These are phyloP conservation scores for Megaleporinus macrocephalus DNA, from an alignment of 2,113 vertebrate genomes.

Conservation along the genomic window DNA sequence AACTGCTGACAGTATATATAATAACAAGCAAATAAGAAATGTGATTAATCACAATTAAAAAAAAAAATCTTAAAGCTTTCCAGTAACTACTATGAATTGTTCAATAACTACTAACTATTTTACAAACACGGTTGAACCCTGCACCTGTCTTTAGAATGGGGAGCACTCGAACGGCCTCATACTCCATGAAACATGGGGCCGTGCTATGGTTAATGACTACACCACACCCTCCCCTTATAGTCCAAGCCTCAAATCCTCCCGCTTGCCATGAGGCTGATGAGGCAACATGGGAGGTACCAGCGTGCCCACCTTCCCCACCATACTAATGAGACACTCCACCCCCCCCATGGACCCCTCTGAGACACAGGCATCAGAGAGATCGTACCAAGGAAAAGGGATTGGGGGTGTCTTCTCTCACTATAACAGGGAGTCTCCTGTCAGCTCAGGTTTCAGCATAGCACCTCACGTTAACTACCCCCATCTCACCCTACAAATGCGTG, in stretches of 20 bases:
- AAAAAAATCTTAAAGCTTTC: not conserved
- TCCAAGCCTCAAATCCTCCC: constrained; percentile 3
- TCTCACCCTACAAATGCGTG: constrained; percentile 24
- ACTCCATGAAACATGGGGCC: constrained; percentile 11
- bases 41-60: too few species aligned
- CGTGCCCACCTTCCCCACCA: constrained; percentile 39
- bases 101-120: not conserved
- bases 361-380: constrained; percentile 27
- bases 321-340: constrained; percentile 53
- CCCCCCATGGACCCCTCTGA: constrained; percentile 22
- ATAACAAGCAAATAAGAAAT: too few species aligned
- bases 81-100: too few species aligned
- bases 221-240: constrained; percentile 2
- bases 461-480: constrained; percentile 29
- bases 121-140: not conserved
- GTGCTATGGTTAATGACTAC: constrained; percentile 14
- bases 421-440: constrained; percentile 48
- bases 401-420: constrained; percentile 2
- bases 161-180: not conserved
- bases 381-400: not conserved
- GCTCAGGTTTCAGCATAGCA: constrained; percentile 52
- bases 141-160: constrained; percentile 8
- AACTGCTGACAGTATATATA: too few species aligned
- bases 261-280: constrained; percentile 51
- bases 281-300: constrained; percentile 41